Evolutionary conservation across 2,113 vertebrate species (phyloP).

Genomic region (Callionymus lyra): DNA sequence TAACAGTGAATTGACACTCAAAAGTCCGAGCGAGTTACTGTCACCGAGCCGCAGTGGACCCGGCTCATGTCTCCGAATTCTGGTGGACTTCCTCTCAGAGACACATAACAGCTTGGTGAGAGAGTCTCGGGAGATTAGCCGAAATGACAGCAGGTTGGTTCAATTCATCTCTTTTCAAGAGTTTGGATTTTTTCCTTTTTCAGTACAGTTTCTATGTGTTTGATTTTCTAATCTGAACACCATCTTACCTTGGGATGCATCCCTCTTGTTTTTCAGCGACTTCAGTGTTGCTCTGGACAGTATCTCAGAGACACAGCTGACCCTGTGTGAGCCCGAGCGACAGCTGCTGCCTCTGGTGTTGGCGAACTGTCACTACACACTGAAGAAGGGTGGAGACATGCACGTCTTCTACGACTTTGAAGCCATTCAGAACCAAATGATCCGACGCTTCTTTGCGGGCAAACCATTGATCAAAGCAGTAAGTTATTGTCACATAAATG

Average conservation of each 20-base stretch:
- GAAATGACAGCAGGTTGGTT: constrained; percentile 50
- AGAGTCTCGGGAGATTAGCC: constrained; percentile 25
- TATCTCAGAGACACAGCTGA: constrained; percentile 58
- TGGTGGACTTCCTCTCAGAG: constrained; percentile 53
- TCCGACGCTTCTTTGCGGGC: constrained; percentile 51
- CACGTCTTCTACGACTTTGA: constrained; percentile 45
- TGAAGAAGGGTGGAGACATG: constrained; percentile 56
- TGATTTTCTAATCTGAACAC: background rate
- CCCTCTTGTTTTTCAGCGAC: constrained; percentile 7
- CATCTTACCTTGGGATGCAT: background rate
- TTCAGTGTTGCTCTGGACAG: constrained; percentile 46
- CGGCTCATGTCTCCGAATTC: constrained; percentile 52
- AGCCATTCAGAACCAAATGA: constrained; percentile 52
- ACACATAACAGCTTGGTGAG: constrained; percentile 65
- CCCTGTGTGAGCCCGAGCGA: constrained; percentile 60
- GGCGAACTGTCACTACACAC: constrained; percentile 62
- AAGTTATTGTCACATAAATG: constrained; percentile 3
- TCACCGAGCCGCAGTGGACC: constrained; percentile 39
- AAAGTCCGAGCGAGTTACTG: constrained; percentile 56
- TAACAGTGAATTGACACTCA: constrained; percentile 33
- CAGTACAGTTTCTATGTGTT: background rate
- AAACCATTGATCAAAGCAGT: constrained; percentile 61
- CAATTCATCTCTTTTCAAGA: too few species aligned
- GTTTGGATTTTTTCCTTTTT: too few species aligned
- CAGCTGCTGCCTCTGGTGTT: constrained; percentile 65